Base-by-base conservation (phyloP, 2,113 vertebrate genomes). In the Panurus biarmicus region DNA sequence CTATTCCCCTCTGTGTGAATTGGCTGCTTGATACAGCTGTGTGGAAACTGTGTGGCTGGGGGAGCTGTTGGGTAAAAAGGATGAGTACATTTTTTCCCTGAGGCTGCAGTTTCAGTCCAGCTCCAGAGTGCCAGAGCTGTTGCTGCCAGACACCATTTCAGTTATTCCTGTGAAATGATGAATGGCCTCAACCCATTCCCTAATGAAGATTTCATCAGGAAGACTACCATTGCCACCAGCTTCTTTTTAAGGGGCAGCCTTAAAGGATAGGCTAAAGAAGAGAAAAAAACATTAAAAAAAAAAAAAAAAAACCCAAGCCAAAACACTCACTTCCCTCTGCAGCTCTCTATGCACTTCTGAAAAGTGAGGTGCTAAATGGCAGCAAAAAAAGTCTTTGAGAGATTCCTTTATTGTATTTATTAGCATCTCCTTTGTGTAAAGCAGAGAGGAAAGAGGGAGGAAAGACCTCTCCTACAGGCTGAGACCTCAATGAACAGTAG, bases 61-160 rank as follows among this genome's bases (percentile, higher is more conserved):
- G 69, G 82, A 95, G 77, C 51, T 61, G 36, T 61, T 90, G 91
- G 64, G 47, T 83, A 79, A 73, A 94, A 95, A 85, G 62, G 84
- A 95, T 87, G 74, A 93, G 61, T 94, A 93, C 48, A 45, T 58
- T 96, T 92, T 92, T 96, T 87, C 80, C 71, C 86, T 91, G 60
- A 87, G 73, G 94, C 85, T 93, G 86, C 74, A 88, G 80, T 82
- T 92, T 92, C 85, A 93, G 56, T 57, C 40, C 61, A 89, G 87
- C 77, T 95, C 88, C 58, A 61, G 33, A 94, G 88, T 83, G 87
- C 48, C 91, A 92, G 77, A 15, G 10, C 65, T 72, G 36, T 7
- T 87, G 73, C 45, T 89, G 84, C 83, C 89, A 94, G 89, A 94
- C 83, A 94, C 56, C 87, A 87, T 85, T 81, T 77, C 70, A 83